Evolutionary conservation across 2,797 vertebrate species (phyloP).

Genomic region (Oreochromis mossambicus): DNA sequence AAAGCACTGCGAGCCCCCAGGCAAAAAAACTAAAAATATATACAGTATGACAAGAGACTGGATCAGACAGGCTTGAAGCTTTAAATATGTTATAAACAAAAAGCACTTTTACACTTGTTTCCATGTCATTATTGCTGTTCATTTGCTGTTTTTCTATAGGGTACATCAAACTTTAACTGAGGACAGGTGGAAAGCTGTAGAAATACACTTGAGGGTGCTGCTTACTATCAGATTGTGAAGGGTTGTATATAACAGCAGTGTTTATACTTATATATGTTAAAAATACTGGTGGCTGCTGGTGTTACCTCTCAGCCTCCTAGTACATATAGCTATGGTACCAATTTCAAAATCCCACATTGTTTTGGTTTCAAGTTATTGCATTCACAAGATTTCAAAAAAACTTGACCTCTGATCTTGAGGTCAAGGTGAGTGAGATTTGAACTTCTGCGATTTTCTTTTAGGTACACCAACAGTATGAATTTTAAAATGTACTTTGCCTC

Average conservation of each 20-base stretch:
- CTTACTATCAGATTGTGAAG: background rate
- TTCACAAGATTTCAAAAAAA: background rate
- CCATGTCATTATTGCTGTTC: accelerated
- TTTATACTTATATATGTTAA: background rate
- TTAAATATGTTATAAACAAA: background rate
- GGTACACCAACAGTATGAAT: background rate
- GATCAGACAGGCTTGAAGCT: background rate
- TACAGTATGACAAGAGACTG: background rate
- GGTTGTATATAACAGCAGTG: background rate
- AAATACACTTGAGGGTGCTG: background rate
- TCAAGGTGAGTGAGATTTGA: background rate
- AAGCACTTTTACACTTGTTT: background rate
- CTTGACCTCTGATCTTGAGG: background rate
- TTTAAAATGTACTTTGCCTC: background rate
- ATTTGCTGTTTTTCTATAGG: background rate
- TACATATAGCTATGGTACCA: background rate
- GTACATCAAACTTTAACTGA: background rate
- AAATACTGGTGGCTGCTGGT: background rate
- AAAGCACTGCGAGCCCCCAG: background rate
- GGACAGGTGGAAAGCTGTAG: accelerated
- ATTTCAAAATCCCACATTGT: accelerated
- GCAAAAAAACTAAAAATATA: accelerated
- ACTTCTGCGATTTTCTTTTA: too few species aligned
- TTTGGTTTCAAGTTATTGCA: background rate
- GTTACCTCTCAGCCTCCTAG: accelerated